Evolutionary conservation across 2,888 invertebrate species (phyloP), one percentile per base, ranked within the genome.

Genomic region (Apodemia zela): DNA sequence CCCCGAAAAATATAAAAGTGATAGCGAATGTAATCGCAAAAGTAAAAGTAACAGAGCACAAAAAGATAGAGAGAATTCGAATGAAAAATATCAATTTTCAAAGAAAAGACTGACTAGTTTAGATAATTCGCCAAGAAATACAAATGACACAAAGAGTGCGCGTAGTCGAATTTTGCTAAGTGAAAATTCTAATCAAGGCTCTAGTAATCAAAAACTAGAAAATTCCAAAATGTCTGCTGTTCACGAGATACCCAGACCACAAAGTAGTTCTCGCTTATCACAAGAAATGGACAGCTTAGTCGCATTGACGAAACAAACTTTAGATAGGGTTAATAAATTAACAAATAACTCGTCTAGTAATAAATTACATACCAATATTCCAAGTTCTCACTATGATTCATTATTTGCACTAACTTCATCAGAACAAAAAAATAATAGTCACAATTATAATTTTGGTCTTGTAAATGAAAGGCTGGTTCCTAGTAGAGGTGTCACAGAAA

Each of bases 291-390:
- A 94, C 73, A 94, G 93, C 75, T 85, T 94, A 79, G 93, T 94
- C 68, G 94, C 93, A 45, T 87, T 94, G 73, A 94, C 94, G 62
- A 93, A 93, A 81, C 93, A 94, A 75, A 94, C 94, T 59, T 92
- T 94, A 87, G 94, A 94, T 80, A 93, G 94, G 77, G 94, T 94
- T 75, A 94, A 94, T 81, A 93, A 92, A 85, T 92, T 94, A 77
- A 89, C 92, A 68, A 92, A 84, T 85, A 93, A 92, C 84, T 87
- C 89, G 85, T 87, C 79, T 87, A 90, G 82, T 81, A 87, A 84
- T 85, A 90, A 89, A 80, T 75, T 85, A 78, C 85, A 84, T 78
- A 77, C 87, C 79, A 84, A 88, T 73, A 72, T 81, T 70, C 71
- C 85, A 71, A 87, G 87, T 69, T 79, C 84, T 71, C 79, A 79